Evolutionary conservation across 64 coral and sea anemone species (phyloP), one percentile per base, ranked within the genome.

Genomic region (Stichodactyla mertensii): DNA sequence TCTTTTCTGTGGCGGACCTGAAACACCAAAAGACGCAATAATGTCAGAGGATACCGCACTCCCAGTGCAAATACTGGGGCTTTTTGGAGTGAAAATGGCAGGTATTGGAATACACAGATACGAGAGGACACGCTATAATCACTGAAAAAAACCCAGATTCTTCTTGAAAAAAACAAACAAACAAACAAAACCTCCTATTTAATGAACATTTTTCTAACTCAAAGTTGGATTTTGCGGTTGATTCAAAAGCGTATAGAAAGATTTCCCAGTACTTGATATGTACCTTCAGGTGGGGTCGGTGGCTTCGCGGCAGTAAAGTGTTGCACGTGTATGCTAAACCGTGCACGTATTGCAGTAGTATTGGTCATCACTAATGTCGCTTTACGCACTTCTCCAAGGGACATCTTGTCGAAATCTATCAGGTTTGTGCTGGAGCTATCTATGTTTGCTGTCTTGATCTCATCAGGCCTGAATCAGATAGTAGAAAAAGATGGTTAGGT

Each of bases 241-340:
- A 36, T 36, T 36, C 31, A 36, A 36, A 36, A 36, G 31, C 31
- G 0, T 36, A 36, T n/a, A 36, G 2, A 36, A 36, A 36, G 0
- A 36, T 45, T 45, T 64, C 16, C 5, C 19, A 66, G 62, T 5
- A 0, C 0, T n/a, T n/a, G 16, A 0, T 51, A 57, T 61, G 10
- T 92, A 98, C 95, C 97, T 64, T 94, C 82, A 27, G 97, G 97
- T 52, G 97, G 97, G 14, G 97, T 94, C 10, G 97, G 97, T 77
- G 97, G 87, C 78, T 94, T 99, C 16, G 93, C 97, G 16, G 97
- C 93, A 55, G 18, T 90, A 23, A 99, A 99, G 64, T 93, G 86
- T 54, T 99, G 87, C 62, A 99, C 84, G 62, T 92, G 64, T 28
- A 99, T 51, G 89, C 86, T 86, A 59, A 88, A 99, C 16, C 51